Percentiles rank a stretch among this genome's conserved stretches.
Conservation (phyloP, 64 coral and sea anemone species). For the Pachyseris speciosa region DNA sequence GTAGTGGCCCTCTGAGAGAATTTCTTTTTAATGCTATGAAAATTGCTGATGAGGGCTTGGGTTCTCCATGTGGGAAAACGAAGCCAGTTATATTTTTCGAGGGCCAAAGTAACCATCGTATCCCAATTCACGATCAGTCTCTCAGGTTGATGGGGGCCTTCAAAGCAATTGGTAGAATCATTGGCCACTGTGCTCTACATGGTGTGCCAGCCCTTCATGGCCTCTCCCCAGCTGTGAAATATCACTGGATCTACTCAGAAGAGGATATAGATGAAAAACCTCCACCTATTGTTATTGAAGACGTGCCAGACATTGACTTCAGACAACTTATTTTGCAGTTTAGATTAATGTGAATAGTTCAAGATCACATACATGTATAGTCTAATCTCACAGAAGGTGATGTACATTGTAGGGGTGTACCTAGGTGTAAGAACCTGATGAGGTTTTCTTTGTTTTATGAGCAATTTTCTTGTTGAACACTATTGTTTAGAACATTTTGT, state of each 20-base stretch:
- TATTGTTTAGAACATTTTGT: too few species aligned
- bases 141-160: slow-evolving; percentile 17
- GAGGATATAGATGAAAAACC: neutral
- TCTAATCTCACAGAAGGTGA: neutral
- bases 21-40: slow-evolving; percentile 20
- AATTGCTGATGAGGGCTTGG: slow-evolving; percentile 20
- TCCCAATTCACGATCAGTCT: slow-evolving; percentile 24
- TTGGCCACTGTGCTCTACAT: slow-evolving; percentile 42
- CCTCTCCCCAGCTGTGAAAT: slow-evolving; percentile 13
- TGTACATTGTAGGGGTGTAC: neutral
- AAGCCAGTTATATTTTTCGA: slow-evolving; percentile 45
- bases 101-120: slow-evolving; percentile 6
- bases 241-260: neutral
- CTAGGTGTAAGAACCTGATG: neutral
- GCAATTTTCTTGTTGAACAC: too few species aligned
- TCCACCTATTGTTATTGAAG: neutral
- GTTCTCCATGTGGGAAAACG: neutral
- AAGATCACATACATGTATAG: neutral
- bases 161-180: slow-evolving; percentile 40
- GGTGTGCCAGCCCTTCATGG: slow-evolving; percentile 12
- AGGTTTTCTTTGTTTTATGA: too few species aligned
- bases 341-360: neutral
- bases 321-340: slow-evolving; percentile 11
- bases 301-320: slow-evolving; percentile 27
- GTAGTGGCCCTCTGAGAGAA: slow-evolving; percentile 44